phyloP scores from a whole-genome alignment of 2,113 vertebrate genomes.

The Elanoides forficatus region DNA sequence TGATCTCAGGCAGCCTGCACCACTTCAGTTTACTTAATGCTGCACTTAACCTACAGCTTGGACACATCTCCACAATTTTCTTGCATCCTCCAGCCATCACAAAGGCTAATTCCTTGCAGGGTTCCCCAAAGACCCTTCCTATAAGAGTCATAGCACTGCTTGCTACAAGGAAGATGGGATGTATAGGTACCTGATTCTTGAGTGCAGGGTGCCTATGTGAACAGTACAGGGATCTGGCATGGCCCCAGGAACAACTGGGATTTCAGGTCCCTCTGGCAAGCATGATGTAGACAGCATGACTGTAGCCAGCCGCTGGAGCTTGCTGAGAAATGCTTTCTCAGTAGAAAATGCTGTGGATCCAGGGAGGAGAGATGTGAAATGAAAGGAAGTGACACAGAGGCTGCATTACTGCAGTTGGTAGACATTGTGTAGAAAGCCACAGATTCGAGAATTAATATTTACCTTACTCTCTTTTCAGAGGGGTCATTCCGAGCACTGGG shows the following conservation, averaged over 20 bases:
- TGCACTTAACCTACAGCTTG: background rate
- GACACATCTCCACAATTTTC: background rate
- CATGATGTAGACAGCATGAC: background rate
- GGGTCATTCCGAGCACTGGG: background rate
- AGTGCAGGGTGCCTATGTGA: background rate
- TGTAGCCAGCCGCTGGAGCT: background rate
- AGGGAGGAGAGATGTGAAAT: background rate
- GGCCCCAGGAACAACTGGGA: background rate
- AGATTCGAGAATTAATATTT: background rate
- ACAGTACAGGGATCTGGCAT: background rate
- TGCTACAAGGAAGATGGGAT: background rate
- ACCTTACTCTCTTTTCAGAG: background rate
- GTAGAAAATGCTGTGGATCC: background rate
- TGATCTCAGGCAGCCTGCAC: background rate
- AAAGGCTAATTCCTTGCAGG: background rate
- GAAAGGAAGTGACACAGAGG: background rate
- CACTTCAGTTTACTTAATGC: background rate
- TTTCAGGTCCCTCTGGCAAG: background rate
- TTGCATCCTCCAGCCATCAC: background rate
- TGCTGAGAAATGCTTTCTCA: background rate
- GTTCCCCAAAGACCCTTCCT: background rate
- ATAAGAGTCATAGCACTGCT: background rate
- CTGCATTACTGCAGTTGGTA: background rate
- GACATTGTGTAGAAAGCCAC: background rate
- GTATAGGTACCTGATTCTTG: background rate